Conservation (phyloP, 2,888 invertebrate species). For the Gryllus longicercus region DNA sequence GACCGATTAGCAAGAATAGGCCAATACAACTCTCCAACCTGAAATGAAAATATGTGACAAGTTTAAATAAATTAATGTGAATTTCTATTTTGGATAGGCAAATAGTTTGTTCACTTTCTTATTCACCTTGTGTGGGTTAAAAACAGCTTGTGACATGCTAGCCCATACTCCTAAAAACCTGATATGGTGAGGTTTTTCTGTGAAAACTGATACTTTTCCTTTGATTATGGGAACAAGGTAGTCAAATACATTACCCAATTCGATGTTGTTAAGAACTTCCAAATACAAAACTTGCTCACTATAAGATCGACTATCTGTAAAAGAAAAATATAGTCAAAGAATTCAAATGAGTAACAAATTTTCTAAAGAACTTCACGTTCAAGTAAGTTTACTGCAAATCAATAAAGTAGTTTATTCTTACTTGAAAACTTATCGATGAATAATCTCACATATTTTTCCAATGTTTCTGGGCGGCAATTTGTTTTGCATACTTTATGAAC, state of each 20-base stretch:
- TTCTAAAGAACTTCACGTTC: no score
- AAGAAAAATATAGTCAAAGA: neutral
- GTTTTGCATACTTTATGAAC: constrained; percentile 59
- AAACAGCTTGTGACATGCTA: constrained; percentile 52
- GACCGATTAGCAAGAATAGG: constrained; percentile 65
- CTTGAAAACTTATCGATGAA: constrained; percentile 70
- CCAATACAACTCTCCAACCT: constrained; percentile 58
- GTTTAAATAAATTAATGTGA: neutral
- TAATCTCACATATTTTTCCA: constrained; percentile 67
- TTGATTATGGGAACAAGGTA: constrained; percentile 52
- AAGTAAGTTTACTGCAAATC: no score
- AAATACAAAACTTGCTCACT: constrained; percentile 67
- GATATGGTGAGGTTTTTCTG: constrained; percentile 51
- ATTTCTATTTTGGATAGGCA: no score
- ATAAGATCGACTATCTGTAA: constrained; percentile 58
- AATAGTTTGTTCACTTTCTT: no score
- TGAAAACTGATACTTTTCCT: constrained; percentile 44
- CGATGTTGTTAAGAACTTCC: constrained; percentile 66
- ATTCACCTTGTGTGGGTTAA: constrained; percentile 52
- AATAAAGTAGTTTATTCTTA: constrained; percentile 42
- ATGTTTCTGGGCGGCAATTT: constrained; percentile 58
- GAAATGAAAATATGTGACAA: constrained; percentile 26
- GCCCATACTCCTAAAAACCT: constrained; percentile 68
- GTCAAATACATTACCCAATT: constrained; percentile 55
- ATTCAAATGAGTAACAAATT: no score